phyloP scores from a whole-genome alignment of 2,113 vertebrate species.

The Platichthys flesus region DNA sequence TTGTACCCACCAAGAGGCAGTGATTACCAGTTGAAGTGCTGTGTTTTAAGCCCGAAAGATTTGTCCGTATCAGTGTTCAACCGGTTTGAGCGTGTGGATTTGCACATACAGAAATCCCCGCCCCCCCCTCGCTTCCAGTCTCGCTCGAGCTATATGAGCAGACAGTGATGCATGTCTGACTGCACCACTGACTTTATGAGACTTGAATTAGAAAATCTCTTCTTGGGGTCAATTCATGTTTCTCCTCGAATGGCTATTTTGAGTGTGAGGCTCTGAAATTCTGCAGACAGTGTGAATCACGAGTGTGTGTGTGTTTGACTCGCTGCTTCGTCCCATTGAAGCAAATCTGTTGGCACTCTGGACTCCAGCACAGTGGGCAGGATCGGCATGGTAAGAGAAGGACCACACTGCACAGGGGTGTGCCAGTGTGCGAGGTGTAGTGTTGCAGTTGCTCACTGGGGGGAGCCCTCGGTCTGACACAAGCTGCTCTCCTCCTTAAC shows the following conservation, averaged over 20 bases:
- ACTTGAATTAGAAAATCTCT: slow-evolving; percentile 69
- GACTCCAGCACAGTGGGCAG: not conserved
- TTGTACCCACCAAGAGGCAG: slow-evolving; percentile 14
- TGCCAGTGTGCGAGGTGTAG: not conserved
- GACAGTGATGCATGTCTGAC: slow-evolving; percentile 53
- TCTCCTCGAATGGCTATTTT: slow-evolving; percentile 52
- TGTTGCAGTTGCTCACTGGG: slow-evolving; percentile 50
- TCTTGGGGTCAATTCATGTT: slow-evolving; percentile 58
- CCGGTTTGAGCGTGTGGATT: not conserved
- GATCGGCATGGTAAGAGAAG: not conserved
- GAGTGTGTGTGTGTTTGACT: slow-evolving; percentile 3
- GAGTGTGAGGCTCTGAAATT: slow-evolving; percentile 46
- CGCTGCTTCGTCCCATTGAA: slow-evolving; percentile 1
- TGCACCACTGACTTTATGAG: slow-evolving; percentile 47
- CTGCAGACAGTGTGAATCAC: slow-evolving; percentile 37
- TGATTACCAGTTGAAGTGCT: not conserved
- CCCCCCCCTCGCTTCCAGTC: not conserved
- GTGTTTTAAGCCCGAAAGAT: not conserved
- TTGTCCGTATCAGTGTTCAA: slow-evolving; percentile 22
- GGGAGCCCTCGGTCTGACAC: slow-evolving; percentile 63
- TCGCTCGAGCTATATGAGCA: slow-evolving; percentile 22
- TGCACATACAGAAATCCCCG: slow-evolving; percentile 5
- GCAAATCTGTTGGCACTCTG: not conserved
- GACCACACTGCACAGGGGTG: not conserved
- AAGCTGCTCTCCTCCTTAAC: slow-evolving; percentile 10